These are phyloP conservation scores for Antechinus stuartii DNA, from an alignment of 2,113 vertebrate genomes.

Conservation along the genomic window DNA sequence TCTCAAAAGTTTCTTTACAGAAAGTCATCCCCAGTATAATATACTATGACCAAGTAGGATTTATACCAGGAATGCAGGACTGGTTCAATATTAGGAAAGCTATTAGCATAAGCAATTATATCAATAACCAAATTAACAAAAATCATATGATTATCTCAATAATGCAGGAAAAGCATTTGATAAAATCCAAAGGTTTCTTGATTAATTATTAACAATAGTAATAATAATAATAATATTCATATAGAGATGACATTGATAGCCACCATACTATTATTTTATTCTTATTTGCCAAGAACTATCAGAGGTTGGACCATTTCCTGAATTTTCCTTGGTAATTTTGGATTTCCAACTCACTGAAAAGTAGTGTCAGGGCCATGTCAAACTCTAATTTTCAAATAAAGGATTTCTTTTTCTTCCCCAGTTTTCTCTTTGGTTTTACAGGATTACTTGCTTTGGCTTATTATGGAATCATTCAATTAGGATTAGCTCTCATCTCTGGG, in stretches of 20 bases:
- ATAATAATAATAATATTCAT: neutral
- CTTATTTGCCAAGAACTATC: neutral
- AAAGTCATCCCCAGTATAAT: too few species aligned
- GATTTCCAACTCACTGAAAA: neutral
- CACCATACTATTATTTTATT: neutral
- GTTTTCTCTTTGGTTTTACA: neutral
- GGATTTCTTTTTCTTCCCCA: neutral
- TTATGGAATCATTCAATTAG: neutral
- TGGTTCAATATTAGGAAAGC: too few species aligned
- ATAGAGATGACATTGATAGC: neutral
- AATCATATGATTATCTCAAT: too few species aligned
- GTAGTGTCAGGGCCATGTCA: neutral
- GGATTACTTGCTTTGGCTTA: neutral
- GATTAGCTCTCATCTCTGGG: neutral
- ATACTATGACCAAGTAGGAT: too few species aligned
- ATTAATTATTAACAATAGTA: neutral
- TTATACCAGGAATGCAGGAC: neutral
- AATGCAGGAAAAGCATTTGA: too few species aligned
- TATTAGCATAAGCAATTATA: too few species aligned
- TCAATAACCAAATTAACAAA: too few species aligned
- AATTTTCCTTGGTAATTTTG: neutral
- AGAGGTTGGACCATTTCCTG: neutral
- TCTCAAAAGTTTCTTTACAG: neutral
- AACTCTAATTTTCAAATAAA: neutral
- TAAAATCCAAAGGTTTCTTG: neutral